Conservation (phyloP, 30 jellyfish, hydroid and myxozoan genomes). For the Rhopilema esculentum region DNA sequence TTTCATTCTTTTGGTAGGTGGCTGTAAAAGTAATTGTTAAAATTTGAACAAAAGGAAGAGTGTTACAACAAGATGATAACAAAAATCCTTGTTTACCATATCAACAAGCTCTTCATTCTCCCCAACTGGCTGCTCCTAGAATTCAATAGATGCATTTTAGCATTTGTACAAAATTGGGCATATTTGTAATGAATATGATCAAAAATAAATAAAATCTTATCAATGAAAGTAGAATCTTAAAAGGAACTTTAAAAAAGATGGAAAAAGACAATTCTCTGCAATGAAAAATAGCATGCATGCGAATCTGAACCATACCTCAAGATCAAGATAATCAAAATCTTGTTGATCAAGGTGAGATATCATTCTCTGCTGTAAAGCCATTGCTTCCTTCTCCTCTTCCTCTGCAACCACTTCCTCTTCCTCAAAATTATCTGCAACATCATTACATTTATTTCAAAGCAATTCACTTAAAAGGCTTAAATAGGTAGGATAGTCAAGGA, state of each 20-base stretch:
- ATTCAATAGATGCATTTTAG: not conserved
- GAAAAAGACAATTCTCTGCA: too few relatives aligned
- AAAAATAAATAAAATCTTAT: too few relatives aligned
- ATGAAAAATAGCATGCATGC: not conserved
- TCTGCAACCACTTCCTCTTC: conserved; percentile 96
- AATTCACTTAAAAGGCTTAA: too few relatives aligned
- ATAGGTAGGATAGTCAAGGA: too few relatives aligned
- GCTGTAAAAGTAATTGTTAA: too few relatives aligned
- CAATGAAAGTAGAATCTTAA: too few relatives aligned
- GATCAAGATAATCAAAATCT: conserved; percentile 77
- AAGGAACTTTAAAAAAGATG: too few relatives aligned
- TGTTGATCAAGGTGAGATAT: conserved; percentile 77
- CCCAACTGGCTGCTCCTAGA: not conserved
- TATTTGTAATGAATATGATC: too few relatives aligned
- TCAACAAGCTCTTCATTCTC: not conserved
- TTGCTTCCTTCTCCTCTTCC: conserved; percentile 97
- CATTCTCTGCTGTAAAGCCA: conserved; percentile 88
- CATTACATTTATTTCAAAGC: not conserved
- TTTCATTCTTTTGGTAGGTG: too few relatives aligned
- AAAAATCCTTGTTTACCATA: not conserved
- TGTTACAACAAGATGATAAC: too few relatives aligned
- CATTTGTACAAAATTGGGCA: too few relatives aligned
- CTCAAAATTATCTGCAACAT: conserved; percentile 77
- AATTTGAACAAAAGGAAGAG: too few relatives aligned
- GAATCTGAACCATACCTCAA: conserved; percentile 12